Evolutionary conservation across 2,888 invertebrate species (phyloP).

Genomic region (Tetragonula carbonaria): DNA sequence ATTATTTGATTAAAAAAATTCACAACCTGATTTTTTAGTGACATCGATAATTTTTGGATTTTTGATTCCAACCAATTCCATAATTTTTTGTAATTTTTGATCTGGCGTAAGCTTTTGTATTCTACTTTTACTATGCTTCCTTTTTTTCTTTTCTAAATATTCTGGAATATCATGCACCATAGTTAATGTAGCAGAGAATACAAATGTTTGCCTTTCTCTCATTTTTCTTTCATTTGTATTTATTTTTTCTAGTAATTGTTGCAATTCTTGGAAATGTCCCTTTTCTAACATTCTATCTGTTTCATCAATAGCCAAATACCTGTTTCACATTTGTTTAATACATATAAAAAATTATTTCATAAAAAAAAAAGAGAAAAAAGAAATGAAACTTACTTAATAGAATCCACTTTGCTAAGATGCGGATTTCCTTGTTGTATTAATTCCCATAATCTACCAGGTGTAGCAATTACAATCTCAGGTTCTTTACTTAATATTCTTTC

Average conservation of each 20-base stretch:
- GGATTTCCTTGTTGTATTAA: constrained; percentile 91
- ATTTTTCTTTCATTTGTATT: constrained; percentile 88
- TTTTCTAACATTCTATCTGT: constrained; percentile 99
- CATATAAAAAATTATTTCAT: not conserved
- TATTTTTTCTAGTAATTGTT: constrained; percentile 91
- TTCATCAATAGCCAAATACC: constrained; percentile 97
- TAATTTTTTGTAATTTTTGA: constrained; percentile 91
- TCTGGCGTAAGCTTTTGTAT: constrained; percentile 88
- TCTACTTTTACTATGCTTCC: constrained; percentile 83
- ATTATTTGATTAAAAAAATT: constrained; percentile 29
- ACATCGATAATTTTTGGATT: constrained; percentile 97
- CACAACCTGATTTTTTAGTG: constrained; percentile 89
- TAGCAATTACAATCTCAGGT: constrained; percentile 98
- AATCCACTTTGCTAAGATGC: constrained; percentile 90
- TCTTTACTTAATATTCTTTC: constrained; percentile 91
- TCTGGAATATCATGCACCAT: constrained; percentile 94
- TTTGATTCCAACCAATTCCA: constrained; percentile 92
- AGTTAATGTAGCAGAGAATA: constrained; percentile 98
- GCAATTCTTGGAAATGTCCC: constrained; percentile 97
- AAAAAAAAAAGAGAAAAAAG: not conserved
- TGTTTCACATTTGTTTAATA: constrained; percentile 79
- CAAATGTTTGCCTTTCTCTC: constrained; percentile 93
- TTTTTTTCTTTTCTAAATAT: constrained; percentile 87
- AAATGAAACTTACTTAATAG: constrained; percentile 86
- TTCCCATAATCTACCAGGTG: constrained; percentile 99